Percentiles rank a stretch among this genome's conserved stretches.
Evolutionary conservation across 2,888 invertebrate species (phyloP).

Genomic region (Agonum fuliginosum): DNA sequence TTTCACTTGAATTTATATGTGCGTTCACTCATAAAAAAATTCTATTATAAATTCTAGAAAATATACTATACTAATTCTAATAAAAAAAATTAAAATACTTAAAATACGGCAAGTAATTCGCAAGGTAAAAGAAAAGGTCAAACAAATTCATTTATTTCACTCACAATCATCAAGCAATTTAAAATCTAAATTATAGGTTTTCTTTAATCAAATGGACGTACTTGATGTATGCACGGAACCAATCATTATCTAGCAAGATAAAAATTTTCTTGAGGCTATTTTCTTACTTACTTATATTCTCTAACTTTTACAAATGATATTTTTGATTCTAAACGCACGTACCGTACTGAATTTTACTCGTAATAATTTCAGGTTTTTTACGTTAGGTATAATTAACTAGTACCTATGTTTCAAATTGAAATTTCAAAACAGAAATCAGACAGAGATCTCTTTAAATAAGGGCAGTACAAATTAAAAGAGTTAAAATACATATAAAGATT

Average conservation of each 20-base stretch:
- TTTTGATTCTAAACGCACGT: neutral
- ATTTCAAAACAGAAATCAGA: too few species aligned
- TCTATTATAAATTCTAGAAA: too few species aligned
- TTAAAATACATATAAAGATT: too few species aligned
- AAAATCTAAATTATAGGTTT: conserved; percentile 4
- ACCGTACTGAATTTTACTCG: neutral
- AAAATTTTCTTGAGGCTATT: neutral
- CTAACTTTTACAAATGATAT: neutral
- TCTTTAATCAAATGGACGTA: neutral
- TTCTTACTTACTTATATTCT: neutral
- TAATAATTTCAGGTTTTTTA: neutral
- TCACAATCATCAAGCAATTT: conserved; percentile 13
- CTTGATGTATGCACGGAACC: neutral
- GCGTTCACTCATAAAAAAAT: too few species aligned
- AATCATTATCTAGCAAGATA: neutral
- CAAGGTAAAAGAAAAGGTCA: neutral
- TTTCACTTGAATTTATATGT: too few species aligned
- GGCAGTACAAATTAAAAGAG: too few species aligned
- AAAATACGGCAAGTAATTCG: neutral
- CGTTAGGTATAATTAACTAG: too few species aligned
- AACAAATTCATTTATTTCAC: neutral
- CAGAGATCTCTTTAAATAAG: too few species aligned
- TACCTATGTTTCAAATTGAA: too few species aligned
- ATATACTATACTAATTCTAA: too few species aligned
- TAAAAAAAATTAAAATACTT: too few species aligned